phyloP scores from a whole-genome alignment of 2,888 invertebrate species.

The Microctonus hyperodae region DNA sequence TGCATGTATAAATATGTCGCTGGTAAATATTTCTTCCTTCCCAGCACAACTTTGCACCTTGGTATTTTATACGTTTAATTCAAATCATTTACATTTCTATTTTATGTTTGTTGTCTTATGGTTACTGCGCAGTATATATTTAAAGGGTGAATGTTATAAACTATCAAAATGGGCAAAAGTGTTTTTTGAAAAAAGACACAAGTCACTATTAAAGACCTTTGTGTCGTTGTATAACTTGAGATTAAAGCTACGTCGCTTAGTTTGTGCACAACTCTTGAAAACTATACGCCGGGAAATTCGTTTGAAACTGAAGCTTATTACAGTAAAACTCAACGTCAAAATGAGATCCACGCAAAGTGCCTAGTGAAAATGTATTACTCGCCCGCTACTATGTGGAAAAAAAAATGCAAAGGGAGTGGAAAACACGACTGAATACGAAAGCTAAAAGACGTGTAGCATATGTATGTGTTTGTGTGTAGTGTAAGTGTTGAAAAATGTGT shows the following conservation, averaged over 20 bases:
- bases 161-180: neutral
- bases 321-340: slow-evolving; percentile 8
- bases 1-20: no score
- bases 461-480: neutral
- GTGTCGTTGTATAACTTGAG: neutral
- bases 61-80: neutral
- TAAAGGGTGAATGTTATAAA: neutral
- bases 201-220: neutral
- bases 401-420: neutral
- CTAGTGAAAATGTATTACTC: slow-evolving; percentile 15
- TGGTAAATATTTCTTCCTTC: no score
- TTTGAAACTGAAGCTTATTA: slow-evolving; percentile 19
- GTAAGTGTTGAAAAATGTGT: neutral
- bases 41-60: neutral
- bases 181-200: neutral
- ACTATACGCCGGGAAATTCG: neutral
- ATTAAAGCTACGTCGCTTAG: neutral
- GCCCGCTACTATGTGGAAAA: neutral
- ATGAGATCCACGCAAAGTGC: slow-evolving; percentile 11
- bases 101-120: slow-evolving; percentile 16
- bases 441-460: neutral
- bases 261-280: neutral
- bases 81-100: neutral
- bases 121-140: slow-evolving; percentile 12
- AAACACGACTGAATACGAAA: neutral